phyloP scores from a whole-genome alignment of 2,113 vertebrate genomes.

The Eidolon helvum region DNA sequence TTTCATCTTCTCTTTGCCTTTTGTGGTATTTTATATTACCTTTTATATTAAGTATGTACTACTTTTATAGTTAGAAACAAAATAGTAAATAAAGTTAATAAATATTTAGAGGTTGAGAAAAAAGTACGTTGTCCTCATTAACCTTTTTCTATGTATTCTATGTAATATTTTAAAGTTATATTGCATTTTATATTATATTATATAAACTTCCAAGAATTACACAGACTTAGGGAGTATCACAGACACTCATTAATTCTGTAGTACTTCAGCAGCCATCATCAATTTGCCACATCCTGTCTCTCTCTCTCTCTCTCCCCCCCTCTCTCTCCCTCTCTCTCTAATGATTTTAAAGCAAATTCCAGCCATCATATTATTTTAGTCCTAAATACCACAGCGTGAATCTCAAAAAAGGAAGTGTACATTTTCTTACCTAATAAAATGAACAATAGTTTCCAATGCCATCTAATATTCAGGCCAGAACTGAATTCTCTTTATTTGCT shows the following conservation, averaged over 20 bases:
- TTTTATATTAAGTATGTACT: background rate
- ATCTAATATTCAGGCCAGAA: background rate
- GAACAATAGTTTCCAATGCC: background rate
- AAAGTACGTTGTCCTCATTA: background rate
- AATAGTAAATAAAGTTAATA: background rate
- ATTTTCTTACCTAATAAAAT: background rate
- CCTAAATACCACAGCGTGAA: background rate
- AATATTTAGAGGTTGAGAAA: background rate
- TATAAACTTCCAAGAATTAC: background rate
- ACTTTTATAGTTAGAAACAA: background rate
- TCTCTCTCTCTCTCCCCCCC: background rate
- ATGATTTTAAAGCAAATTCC: background rate
- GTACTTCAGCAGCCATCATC: background rate
- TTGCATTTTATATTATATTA: background rate
- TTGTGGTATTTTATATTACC: background rate
- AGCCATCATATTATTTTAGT: background rate
- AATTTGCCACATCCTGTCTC: background rate
- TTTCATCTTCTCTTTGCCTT: background rate
- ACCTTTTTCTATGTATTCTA: background rate
- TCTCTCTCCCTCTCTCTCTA: too few relatives aligned
- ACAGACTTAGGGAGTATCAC: background rate
- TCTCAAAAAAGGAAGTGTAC: background rate
- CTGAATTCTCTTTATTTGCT: background rate
- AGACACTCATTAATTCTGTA: background rate
- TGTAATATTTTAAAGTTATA: background rate